Evolutionary conservation across 2,888 invertebrate genomes (phyloP).

Genomic region (Eumacrocentrus americanus): DNA sequence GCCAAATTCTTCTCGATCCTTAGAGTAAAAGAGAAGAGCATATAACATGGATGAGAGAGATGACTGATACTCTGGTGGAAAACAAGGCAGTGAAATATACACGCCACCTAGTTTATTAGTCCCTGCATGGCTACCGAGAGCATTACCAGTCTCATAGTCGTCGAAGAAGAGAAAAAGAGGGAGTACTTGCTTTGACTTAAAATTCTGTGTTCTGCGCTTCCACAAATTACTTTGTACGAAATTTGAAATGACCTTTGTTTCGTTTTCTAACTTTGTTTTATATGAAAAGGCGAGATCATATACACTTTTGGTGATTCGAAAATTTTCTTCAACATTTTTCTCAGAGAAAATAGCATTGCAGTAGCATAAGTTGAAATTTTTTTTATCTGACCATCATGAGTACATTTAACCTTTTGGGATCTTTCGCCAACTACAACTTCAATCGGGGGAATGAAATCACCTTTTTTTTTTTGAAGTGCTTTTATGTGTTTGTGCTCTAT

Average conservation of each 20-base stretch:
- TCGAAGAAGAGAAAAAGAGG: conserved; percentile 30
- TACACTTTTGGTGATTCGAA: conserved; percentile 18
- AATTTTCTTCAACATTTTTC: conserved; percentile 21
- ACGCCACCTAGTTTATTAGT: conserved; percentile 27
- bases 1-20: conserved; percentile 26
- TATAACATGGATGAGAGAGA: conserved; percentile 27
- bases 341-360: conserved; percentile 17
- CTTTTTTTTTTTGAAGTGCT: too few relatives aligned
- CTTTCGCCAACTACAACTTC: too few relatives aligned
- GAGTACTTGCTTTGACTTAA: conserved; percentile 19
- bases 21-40: conserved; percentile 28
- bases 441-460: not conserved
- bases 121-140: conserved; percentile 32
- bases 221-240: conserved; percentile 29
- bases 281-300: conserved; percentile 15
- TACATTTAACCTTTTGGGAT: too few relatives aligned
- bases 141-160: conserved; percentile 33
- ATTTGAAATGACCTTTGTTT: conserved; percentile 27
- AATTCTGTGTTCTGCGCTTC: conserved; percentile 17
- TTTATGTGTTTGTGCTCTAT: not conserved
- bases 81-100: conserved; percentile 26
- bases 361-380: too few relatives aligned
- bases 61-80: conserved; percentile 30
- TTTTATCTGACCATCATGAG: too few relatives aligned
- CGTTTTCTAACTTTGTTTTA: conserved; percentile 14